phyloP scores from a whole-genome alignment of 2,888 invertebrate species.

The Noctua janthina region DNA sequence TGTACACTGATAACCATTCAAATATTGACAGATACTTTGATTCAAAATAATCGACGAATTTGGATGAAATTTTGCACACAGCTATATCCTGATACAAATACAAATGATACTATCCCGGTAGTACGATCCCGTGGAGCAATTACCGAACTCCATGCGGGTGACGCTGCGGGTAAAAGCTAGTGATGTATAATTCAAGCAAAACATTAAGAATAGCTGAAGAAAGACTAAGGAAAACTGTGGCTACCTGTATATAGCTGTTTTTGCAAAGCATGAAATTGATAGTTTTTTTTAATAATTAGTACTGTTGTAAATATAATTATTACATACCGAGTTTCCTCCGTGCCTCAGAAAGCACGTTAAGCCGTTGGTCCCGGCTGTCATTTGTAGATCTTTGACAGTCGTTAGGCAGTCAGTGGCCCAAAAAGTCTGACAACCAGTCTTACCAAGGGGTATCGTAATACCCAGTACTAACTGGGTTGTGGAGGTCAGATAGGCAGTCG shows the following conservation, averaged over 20 bases:
- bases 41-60: neutral
- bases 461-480: too few species aligned
- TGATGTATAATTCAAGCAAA: neutral
- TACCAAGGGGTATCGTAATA: too few species aligned
- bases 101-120: neutral
- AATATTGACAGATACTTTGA: neutral
- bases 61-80: neutral
- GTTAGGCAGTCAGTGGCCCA: too few species aligned
- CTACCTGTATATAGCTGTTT: neutral
- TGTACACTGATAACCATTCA: neutral
- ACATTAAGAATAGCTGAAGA: neutral
- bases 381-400: too few species aligned
- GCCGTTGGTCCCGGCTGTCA: too few species aligned
- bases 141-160: neutral
- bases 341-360: too few species aligned
- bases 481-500: too few species aligned
- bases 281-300: neutral
- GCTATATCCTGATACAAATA: neutral
- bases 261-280: neutral
- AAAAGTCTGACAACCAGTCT: too few species aligned
- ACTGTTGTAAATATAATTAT: neutral
- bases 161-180: neutral
- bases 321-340: too few species aligned
- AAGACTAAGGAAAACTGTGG: neutral
- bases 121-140: neutral